A percentile compares a stretch with the other conserved stretches of the same genome.
phyloP scores from a whole-genome alignment of 2,888 invertebrate genomes.

The Cerastis leucographa region DNA sequence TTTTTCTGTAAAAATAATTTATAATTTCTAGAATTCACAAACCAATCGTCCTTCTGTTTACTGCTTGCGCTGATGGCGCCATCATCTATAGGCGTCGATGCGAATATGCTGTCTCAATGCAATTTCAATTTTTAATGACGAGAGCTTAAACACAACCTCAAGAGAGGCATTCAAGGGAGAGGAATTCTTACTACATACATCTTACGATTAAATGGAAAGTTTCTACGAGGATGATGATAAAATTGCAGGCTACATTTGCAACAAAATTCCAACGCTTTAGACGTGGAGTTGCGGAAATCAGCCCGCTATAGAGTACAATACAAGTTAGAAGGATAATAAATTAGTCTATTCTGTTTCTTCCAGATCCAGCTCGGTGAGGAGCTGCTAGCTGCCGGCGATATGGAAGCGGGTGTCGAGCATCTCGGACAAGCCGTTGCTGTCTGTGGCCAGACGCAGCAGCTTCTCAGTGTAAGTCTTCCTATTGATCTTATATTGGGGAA shows the following conservation, averaged over 20 bases:
- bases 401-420: constrained; percentile 98
- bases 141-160: background rate
- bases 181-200: background rate
- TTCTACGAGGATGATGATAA: background rate
- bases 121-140: too few relatives aligned
- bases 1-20: background rate
- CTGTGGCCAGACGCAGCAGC: constrained; percentile 98
- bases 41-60: background rate
- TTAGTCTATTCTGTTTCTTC: background rate
- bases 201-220: background rate
- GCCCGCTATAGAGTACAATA: too few relatives aligned
- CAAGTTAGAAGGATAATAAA: background rate
- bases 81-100: background rate
- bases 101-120: background rate
- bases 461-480: constrained; percentile 91
- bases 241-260: background rate
- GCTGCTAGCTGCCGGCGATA: constrained; percentile 95
- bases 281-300: too few relatives aligned
- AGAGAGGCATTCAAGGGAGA: background rate
- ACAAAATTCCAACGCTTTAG: background rate
- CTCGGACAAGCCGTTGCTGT: constrained; percentile 99
- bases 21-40: background rate
- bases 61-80: background rate
- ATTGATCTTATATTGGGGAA: background rate
- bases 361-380: constrained; percentile 98